A percentile compares a stretch with the other conserved stretches of the same genome.
Evolutionary conservation across 2,113 vertebrate species (phyloP).

Genomic region (Eublepharis macularius): DNA sequence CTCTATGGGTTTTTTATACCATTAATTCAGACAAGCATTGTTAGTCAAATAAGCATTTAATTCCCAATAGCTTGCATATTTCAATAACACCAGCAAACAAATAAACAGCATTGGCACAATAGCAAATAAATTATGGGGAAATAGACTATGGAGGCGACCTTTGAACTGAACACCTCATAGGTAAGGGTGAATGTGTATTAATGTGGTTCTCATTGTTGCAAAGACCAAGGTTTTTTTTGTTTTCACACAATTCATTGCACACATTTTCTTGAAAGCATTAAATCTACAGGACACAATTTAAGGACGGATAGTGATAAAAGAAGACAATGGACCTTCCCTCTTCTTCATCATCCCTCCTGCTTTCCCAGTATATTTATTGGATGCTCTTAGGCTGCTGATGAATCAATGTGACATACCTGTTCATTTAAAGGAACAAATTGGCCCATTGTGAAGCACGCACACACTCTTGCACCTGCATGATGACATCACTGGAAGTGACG

Average conservation of each 20-base stretch:
- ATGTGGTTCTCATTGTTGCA: conserved; percentile 53
- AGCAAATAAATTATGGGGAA: conserved; percentile 55
- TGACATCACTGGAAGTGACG: too few species aligned
- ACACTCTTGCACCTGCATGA: too few species aligned
- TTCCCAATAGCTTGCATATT: conserved; percentile 48
- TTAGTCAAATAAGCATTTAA: conserved; percentile 66
- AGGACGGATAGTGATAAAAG: conserved; percentile 44
- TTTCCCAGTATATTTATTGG: conserved; percentile 33
- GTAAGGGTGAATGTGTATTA: conserved; percentile 66
- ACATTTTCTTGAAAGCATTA: conserved; percentile 63
- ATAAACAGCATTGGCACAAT: conserved; percentile 50
- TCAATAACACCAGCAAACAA: conserved; percentile 54
- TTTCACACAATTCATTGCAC: conserved; percentile 41
- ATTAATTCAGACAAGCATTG: conserved; percentile 54
- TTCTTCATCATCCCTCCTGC: not conserved
- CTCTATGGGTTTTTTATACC: conserved; percentile 43
- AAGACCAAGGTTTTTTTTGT: conserved; percentile 17
- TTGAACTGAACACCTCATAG: conserved; percentile 62
- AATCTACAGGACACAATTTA: conserved; percentile 58
- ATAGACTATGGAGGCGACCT: conserved; percentile 47
- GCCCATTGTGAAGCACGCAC: too few species aligned
- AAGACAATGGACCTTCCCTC: conserved; percentile 13
- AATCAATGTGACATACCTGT: conserved; percentile 10
- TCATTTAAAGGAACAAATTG: conserved; percentile 13
- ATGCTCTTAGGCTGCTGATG: not conserved